Percentiles rank a stretch among this genome's conserved stretches.
These are phyloP conservation scores for Orchesella flavescens DNA, from an alignment of 2,888 invertebrate species.

Conservation along the genomic window DNA sequence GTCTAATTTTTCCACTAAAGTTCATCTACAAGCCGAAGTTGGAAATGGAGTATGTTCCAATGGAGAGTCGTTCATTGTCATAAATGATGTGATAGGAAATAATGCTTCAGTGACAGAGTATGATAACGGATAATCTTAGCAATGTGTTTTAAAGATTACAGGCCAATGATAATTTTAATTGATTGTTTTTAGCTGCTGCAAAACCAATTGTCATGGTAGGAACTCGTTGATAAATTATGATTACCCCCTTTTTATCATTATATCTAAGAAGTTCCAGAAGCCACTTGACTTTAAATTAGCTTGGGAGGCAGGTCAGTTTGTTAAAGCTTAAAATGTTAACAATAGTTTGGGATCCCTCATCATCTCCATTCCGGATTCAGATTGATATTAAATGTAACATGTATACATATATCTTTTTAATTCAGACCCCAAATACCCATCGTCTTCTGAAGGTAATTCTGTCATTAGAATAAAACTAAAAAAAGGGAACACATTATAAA, in stretches of 20 bases:
- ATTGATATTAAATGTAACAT: no score
- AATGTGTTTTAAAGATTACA: background rate
- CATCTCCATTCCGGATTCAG: no score
- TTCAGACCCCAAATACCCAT: constrained; percentile 35
- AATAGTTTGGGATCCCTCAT: no score
- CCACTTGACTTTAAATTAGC: background rate
- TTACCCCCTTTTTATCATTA: background rate
- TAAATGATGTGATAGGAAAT: background rate
- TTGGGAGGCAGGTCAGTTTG: background rate
- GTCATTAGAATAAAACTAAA: no score
- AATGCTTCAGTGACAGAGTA: background rate
- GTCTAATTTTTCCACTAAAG: background rate
- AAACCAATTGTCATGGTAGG: background rate
- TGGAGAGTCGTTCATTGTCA: background rate
- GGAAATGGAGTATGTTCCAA: background rate
- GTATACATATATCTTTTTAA: background rate
- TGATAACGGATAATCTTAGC: background rate
- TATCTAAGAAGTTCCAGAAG: background rate
- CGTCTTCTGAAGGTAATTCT: constrained; percentile 15
- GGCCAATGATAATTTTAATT: background rate
- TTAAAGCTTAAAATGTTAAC: no score
- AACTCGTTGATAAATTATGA: background rate
- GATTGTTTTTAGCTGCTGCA: background rate
- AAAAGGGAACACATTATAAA: no score
- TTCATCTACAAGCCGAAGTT: background rate